phyloP scores from a whole-genome alignment of 2,888 invertebrate species.

The Phaonia tiefii region DNA sequence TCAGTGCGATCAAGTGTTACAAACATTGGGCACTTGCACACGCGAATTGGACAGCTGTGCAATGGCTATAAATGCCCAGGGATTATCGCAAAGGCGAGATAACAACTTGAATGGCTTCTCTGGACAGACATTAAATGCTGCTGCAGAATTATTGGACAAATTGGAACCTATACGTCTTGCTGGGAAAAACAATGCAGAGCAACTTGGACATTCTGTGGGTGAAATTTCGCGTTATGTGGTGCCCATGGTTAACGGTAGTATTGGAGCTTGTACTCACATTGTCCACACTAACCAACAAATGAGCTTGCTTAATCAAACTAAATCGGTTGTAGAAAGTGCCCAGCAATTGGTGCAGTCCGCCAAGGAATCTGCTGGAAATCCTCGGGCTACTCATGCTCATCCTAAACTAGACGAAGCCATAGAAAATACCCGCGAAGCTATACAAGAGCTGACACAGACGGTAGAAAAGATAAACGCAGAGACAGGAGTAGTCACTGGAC shows the following conservation, averaged over 20 bases:
- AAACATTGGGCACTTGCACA: slow-evolving; percentile 87
- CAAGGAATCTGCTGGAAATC: slow-evolving; percentile 96
- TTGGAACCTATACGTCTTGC: slow-evolving; percentile 92
- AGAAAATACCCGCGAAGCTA: slow-evolving; percentile 88
- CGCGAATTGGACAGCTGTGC: slow-evolving; percentile 93
- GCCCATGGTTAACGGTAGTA: slow-evolving; percentile 90
- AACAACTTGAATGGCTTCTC: slow-evolving; percentile 88
- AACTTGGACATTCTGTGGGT: slow-evolving; percentile 92
- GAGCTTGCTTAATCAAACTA: slow-evolving; percentile 92
- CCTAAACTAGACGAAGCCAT: slow-evolving; percentile 91
- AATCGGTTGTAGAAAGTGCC: slow-evolving; percentile 97
- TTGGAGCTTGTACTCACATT: slow-evolving; percentile 94
- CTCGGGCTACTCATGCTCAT: slow-evolving; percentile 91
- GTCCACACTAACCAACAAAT: slow-evolving; percentile 93
- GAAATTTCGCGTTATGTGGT: slow-evolving; percentile 90
- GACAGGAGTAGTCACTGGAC: slow-evolving; percentile 93
- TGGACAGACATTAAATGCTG: slow-evolving; percentile 89
- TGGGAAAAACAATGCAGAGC: slow-evolving; percentile 95
- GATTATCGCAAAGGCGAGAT: slow-evolving; percentile 85
- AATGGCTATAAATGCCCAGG: slow-evolving; percentile 92
- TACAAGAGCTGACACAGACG: slow-evolving; percentile 89
- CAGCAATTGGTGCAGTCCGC: slow-evolving; percentile 91
- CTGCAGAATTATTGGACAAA: slow-evolving; percentile 90
- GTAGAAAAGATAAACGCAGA: slow-evolving; percentile 92
- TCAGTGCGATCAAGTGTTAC: slow-evolving; percentile 93